Base-by-base conservation (phyloP, 2,888 invertebrate genomes). In the Campoplex capitator region DNA sequence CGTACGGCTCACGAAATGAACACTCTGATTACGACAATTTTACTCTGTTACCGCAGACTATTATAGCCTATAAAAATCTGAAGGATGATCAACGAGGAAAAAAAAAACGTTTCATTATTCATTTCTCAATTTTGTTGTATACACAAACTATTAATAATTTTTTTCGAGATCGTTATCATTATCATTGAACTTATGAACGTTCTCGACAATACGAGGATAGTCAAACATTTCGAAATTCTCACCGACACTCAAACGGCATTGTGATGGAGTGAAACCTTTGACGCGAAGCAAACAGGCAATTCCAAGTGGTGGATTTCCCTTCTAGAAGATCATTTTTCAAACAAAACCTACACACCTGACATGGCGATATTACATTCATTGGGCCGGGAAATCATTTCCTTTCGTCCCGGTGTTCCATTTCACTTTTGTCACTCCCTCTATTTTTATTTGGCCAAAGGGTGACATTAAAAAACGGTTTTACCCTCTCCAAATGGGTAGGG, bases 381-480 rank as follows among this genome's bases (percentile, higher is more conserved):
- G 28, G 38, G 28, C 62, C 16, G 58, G 45, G n/a, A 38, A 35
- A 32, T 23, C 78, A 23, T 79, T 80, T 74, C 76, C 56, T 74
- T 81, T 81, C 58, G 16, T 67, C 45, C 77, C 71, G 38, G n/a
- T 80, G 71, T 75, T 65, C 74, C 54, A 32, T 77, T n/a, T 58
- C 11, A 51, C 38, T 23, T 13, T 23, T 4, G 48, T 54, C 68
- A 16, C 28, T 70, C 28, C 28, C 48, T 71, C 13, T 80, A 45
- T 71, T 48, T 38, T n/a, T 45, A 18, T 77, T 9, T 8, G 35
- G 71, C 45, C 67, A 67, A 38, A 70, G 48, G 85, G 35, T 86
- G 86, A 87, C 89, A 86, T 80, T 85, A 80, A 87, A 84, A 84
- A 87, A 87, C 70, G 68, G 78, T 80, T 84, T 58, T 79, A 83